Base-by-base conservation (phyloP, 2,113 vertebrate species). In the Sinocyclocheilus rhinocerous region DNA sequence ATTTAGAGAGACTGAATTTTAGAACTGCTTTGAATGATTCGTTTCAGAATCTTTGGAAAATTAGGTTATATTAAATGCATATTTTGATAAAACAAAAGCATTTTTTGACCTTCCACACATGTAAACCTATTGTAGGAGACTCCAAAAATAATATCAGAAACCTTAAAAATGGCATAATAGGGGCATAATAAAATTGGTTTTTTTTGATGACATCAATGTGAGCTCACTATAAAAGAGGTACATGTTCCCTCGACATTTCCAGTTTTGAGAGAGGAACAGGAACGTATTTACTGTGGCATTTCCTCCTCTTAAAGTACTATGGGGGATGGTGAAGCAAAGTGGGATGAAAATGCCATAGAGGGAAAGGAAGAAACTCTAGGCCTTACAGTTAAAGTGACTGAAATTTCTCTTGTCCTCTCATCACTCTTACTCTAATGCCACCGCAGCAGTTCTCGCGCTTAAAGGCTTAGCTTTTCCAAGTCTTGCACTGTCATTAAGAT, bases 251-350 rank as follows among this genome's bases (percentile, higher is more conserved):
- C 61, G 20, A 55, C 42, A 67, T 78, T 73, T 39, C 76, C 55
- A 39, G 42, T 13, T 75, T 84, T 69, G 48, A 50, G 48, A 77
- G 61, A 86, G 36, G 45, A 69, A 89, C 29, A 42, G 70, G 81
- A 45, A 26, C 63, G 75, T 76, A 84, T 91, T 83, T 88, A 86
- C 87, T 88, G 85, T 88, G 85, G 85, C 85, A 87, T 87, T 90
- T 90, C 88, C 86, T 85, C 76, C 85, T 83, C 84, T 76, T 52
- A 75, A 85, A 55, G 45, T 45, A 42, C 75, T 67, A 82, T 76
- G 59, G 84, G 73, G 85, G 76, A 36, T 76, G 79, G 72, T 45
- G 81, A 55, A 70, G 70, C 55, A 81, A 42, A 48, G 57, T 59
- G 22, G 24, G n/a, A 18, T 55, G 59, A 67, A 65, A 77, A 70